Evolutionary conservation across 2,113 vertebrate genomes (phyloP).

Genomic region (Eira barbara): DNA sequence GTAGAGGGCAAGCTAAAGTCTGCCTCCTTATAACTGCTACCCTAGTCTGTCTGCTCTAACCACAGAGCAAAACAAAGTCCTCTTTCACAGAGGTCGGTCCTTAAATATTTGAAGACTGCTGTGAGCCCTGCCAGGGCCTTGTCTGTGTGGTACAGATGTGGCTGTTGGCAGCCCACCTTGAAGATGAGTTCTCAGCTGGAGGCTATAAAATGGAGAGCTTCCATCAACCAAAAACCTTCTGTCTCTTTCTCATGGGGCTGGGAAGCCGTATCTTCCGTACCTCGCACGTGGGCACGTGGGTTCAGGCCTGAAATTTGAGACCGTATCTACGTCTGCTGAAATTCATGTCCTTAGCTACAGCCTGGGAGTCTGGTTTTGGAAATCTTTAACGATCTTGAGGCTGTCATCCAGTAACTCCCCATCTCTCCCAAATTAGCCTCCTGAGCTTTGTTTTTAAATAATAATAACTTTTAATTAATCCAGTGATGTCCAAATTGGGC

Average conservation of each 20-base stretch:
- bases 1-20: not conserved
- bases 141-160: not conserved
- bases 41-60: not conserved
- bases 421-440: not conserved
- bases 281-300: not conserved
- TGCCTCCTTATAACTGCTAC: not conserved
- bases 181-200: not conserved
- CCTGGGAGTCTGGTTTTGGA: not conserved
- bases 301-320: not conserved
- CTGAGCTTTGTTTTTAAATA: not conserved
- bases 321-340: not conserved
- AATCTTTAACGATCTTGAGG: not conserved
- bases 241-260: not conserved
- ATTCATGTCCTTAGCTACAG: not conserved
- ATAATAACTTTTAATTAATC: constrained; percentile 3
- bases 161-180: not conserved
- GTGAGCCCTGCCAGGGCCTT: not conserved
- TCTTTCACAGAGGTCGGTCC: not conserved
- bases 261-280: not conserved
- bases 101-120: not conserved
- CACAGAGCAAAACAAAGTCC: not conserved
- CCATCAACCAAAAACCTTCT: not conserved
- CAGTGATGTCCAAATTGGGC: not conserved
- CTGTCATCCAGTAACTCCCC: not conserved
- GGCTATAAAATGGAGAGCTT: not conserved